Evolutionary conservation across 2,888 invertebrate genomes (phyloP), one percentile per base, ranked within the genome.

Genomic region (Melinaea marsaeus): DNA sequence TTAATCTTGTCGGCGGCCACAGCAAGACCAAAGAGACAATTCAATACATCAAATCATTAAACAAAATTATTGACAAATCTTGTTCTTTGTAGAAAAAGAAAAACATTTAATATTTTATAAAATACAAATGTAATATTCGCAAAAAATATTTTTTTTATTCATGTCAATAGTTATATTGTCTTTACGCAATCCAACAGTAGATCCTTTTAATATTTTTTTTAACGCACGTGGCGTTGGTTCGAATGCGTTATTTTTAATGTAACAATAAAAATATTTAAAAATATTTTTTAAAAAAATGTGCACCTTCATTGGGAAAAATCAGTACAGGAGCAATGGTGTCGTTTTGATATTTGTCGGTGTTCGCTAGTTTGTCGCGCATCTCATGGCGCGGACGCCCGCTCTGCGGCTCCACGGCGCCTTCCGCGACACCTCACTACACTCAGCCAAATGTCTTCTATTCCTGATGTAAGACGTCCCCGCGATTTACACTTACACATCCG

Each of bases 321-420:
- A 85, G 83, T 64, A 86, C 84, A 51, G 87, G 85, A 47, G 76
- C 72, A 71, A 84, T 83, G 47, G 75, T 71, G 68, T 81, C 85
- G 81, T 85, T 84, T 65, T 85, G 86, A 71, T 85, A 73, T 66
- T 89, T 89, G 68, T 86, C 84, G 62, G 80, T 75, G 72, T 74
- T 79, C 67, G 85, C 79, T 80, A 72, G 87, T 77, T 70, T 89
- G 81, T 88, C 89, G 69, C 87, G 90, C 90, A 90, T 90, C 84
- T 81, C 90, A 88, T 88, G 85, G 85, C 86, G 83, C 84, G 83
- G 83, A 79, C 83, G 79, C 68, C 22, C 78, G 67, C 74, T 72
- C 70, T 70, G 65, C 64, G 71, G 67, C 72, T 71, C 71, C 79
- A 80, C 82, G 80, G 79, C 81, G 74, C 75, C 76, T 74, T 67